Evolutionary conservation across 1,140 invertebrate genomes (phyloP).

Genomic region (Sycophila sp.): DNA sequence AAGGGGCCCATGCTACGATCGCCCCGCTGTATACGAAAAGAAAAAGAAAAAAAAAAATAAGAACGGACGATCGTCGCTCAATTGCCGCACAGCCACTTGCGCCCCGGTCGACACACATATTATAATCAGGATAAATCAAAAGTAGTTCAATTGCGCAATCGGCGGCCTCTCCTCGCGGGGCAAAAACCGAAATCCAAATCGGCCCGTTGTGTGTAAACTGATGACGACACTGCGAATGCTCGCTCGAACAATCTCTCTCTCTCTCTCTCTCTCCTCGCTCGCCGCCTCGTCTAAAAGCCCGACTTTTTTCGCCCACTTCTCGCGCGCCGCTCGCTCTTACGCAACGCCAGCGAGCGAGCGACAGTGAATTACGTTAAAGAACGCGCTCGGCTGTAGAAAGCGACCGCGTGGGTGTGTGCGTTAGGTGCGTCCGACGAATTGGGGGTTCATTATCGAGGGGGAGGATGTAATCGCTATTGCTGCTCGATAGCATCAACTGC

Average conservation of each 20-base stretch:
- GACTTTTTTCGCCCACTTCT: constrained; percentile 7
- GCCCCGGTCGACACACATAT: no score
- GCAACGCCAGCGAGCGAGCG: background rate
- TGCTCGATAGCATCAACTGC: no score
- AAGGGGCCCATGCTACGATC: no score
- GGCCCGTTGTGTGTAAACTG: no score
- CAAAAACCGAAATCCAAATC: background rate
- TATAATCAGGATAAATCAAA: constrained; percentile 8
- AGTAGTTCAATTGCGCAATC: background rate
- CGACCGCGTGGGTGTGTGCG: no score
- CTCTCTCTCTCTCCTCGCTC: background rate
- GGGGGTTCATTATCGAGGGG: no score
- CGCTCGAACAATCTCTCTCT: no score
- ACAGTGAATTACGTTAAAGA: constrained; percentile 21
- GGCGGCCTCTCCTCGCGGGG: background rate
- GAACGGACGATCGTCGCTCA: no score
- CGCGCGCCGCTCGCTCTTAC: constrained; percentile 16
- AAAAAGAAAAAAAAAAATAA: background rate
- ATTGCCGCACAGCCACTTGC: background rate
- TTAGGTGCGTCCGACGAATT: no score
- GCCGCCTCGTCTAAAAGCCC: background rate
- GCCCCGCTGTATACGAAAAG: no score
- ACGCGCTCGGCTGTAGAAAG: background rate
- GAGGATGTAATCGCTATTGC: no score
- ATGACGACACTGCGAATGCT: no score